Evolutionary conservation across 2,113 vertebrate species (phyloP), one percentile per base, ranked within the genome.

Genomic region (Arvicanthis niloticus): DNA sequence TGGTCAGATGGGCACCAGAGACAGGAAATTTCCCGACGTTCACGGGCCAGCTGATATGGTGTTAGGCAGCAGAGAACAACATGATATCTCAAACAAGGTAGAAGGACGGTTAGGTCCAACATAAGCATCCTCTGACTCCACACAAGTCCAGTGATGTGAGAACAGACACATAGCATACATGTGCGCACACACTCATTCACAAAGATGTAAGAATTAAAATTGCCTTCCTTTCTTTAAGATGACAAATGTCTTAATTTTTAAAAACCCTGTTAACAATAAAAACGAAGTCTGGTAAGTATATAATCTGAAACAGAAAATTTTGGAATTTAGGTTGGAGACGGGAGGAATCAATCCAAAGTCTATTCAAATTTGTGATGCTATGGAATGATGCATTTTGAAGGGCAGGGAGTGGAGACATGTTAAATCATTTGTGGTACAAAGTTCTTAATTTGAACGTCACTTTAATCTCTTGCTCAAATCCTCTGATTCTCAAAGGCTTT

Each of bases 391-490:
- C 68, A n/a, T 80, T 81, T 94, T 91, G 82, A 97, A 91, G 42
- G 31, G 81, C 72, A 89, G 81, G 82, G 76, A 95, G 62, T 92
- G 75, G 86, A 85, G 70, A 94, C 6, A 37, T 48, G 78, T 91
- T 91, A 84, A 78, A 77, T 94, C 77, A 94, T 95, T 88, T 91
- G 77, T 87, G 51, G 51, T 92, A 13, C 76, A 84, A 2, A 11
- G 68, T 56, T 95, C 88, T 95, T 95, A 91, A 89, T 91, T 94
- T 82, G 68, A 96, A 77, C 73, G 70, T 89, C 42, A 60, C 40
- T 96, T 82, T 89, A 78, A 70, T 76, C 56, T 88, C 34, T 58
- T 72, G 96, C 93, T 87, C 75, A 95, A 92, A 92, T 70, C 56
- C 73, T 89, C 56, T 53, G 81, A 87, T 92, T 82, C 85, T 84